phyloP scores from a whole-genome alignment of 2,888 invertebrate genomes.

The Leistus spinibarbis region DNA sequence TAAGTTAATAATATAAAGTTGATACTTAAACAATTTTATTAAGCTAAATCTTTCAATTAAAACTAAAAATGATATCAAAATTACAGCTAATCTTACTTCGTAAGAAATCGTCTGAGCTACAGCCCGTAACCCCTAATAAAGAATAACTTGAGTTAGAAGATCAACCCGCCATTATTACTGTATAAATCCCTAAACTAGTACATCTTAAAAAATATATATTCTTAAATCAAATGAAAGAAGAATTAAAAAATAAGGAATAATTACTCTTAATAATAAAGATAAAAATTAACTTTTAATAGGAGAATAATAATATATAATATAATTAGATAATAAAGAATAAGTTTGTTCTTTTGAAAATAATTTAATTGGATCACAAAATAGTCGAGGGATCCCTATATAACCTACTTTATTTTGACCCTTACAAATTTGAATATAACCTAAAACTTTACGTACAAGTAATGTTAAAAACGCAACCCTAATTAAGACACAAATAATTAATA shows the following conservation, averaged over 20 bases:
- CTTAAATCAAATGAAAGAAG: slow-evolving; percentile 64
- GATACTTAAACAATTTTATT: slow-evolving; percentile 59
- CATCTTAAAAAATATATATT: slow-evolving; percentile 68
- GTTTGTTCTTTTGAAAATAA: slow-evolving; percentile 71
- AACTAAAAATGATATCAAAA: slow-evolving; percentile 66
- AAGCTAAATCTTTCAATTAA: slow-evolving; percentile 64
- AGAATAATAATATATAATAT: slow-evolving; percentile 65
- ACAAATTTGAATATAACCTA: slow-evolving; percentile 75
- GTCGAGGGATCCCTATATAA: slow-evolving; percentile 67
- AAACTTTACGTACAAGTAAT: slow-evolving; percentile 67
- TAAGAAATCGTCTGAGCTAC: slow-evolving; percentile 79
- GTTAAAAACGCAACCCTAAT: slow-evolving; percentile 63
- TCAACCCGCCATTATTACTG: slow-evolving; percentile 68
- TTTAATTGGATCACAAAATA: slow-evolving; percentile 75
- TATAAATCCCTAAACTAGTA: slow-evolving; percentile 69
- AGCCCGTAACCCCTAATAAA: slow-evolving; percentile 69
- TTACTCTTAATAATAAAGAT: slow-evolving; percentile 64
- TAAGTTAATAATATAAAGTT: too few species aligned
- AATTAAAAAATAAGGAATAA: slow-evolving; percentile 65
- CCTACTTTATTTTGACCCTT: slow-evolving; percentile 77
- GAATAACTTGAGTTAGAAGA: slow-evolving; percentile 77
- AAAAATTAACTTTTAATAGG: slow-evolving; percentile 66
- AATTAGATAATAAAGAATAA: slow-evolving; percentile 65
- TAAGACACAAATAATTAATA: slow-evolving; percentile 66
- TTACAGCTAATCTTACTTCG: slow-evolving; percentile 72